phyloP scores from a whole-genome alignment of 2,888 invertebrate genomes.

The Eumacrocentrus americanus region DNA sequence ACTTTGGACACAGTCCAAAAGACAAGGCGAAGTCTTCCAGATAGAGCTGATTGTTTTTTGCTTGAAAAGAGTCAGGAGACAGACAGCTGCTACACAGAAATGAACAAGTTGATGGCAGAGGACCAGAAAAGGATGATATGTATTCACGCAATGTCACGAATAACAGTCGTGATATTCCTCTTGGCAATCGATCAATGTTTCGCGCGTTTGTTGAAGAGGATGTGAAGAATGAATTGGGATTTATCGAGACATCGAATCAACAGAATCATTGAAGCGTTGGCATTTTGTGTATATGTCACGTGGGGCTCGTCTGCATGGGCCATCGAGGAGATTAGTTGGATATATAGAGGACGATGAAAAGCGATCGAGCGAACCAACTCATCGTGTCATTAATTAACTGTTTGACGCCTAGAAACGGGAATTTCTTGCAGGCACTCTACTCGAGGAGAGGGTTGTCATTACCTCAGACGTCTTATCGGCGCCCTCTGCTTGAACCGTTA shows the following conservation, averaged over 20 bases:
- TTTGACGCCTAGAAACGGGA: conserved; percentile 43
- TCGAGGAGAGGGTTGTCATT: conserved; percentile 30
- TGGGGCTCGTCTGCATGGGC: neutral
- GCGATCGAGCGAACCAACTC: conserved; percentile 39
- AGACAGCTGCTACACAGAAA: too few species aligned
- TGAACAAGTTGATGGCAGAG: neutral
- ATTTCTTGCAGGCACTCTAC: conserved; percentile 30
- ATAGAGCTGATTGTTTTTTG: too few species aligned
- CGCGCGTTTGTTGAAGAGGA: neutral
- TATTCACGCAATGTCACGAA: neutral
- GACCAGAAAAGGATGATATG: neutral
- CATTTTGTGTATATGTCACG: conserved; percentile 8
- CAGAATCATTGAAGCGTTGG: conserved; percentile 3
- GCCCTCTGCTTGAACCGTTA: conserved; percentile 25
- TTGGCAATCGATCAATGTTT: conserved; percentile 1
- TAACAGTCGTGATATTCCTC: neutral
- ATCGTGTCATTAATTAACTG: conserved; percentile 48
- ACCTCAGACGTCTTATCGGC: conserved; percentile 19
- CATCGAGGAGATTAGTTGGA: neutral
- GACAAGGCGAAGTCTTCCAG: too few species aligned
- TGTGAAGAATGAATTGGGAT: neutral
- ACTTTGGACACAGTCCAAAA: conserved; percentile 20
- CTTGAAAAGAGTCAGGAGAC: too few species aligned
- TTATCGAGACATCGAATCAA: conserved; percentile 25
- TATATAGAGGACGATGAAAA: conserved; percentile 25